phyloP scores from a whole-genome alignment of 2,888 invertebrate species.

The Cryptus armator region DNA sequence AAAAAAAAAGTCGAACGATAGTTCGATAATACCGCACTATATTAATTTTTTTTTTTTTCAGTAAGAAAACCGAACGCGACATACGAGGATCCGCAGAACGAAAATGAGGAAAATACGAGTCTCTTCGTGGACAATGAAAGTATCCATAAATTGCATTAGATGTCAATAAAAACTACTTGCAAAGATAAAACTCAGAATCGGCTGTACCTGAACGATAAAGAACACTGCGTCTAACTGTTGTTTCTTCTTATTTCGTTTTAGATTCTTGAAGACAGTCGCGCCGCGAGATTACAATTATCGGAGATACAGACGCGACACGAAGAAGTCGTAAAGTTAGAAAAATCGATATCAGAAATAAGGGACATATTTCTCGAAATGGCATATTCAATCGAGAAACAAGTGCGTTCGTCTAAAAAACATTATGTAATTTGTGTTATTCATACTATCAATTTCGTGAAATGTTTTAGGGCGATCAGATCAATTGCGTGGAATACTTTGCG shows the following conservation, averaged over 20 bases:
- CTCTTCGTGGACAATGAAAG: slow-evolving; percentile 87
- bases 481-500: slow-evolving; percentile 90
- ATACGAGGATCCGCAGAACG: slow-evolving; percentile 83
- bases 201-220: too few relatives aligned
- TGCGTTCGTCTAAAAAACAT: slow-evolving; percentile 74
- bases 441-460: slow-evolving; percentile 40
- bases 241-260: slow-evolving; percentile 82
- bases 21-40: background rate
- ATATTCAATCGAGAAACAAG: slow-evolving; percentile 92
- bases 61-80: slow-evolving; percentile 80
- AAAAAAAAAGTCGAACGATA: background rate
- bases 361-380: slow-evolving; percentile 95
- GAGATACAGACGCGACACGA: slow-evolving; percentile 94
- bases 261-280: slow-evolving; percentile 93
- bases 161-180: background rate
- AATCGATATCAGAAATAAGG: slow-evolving; percentile 91
- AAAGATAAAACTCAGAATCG: background rate
- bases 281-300: slow-evolving; percentile 91
- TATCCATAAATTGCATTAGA: slow-evolving; percentile 57
- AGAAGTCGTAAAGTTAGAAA: slow-evolving; percentile 93
- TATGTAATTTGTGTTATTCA: slow-evolving; percentile 25
- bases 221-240: background rate
- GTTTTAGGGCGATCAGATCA: slow-evolving; percentile 89
- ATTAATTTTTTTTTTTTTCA: slow-evolving; percentile 68
- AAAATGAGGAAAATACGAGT: slow-evolving; percentile 82